Base-by-base conservation (phyloP, 2,113 vertebrate species). In the Spermophilus dauricus region DNA sequence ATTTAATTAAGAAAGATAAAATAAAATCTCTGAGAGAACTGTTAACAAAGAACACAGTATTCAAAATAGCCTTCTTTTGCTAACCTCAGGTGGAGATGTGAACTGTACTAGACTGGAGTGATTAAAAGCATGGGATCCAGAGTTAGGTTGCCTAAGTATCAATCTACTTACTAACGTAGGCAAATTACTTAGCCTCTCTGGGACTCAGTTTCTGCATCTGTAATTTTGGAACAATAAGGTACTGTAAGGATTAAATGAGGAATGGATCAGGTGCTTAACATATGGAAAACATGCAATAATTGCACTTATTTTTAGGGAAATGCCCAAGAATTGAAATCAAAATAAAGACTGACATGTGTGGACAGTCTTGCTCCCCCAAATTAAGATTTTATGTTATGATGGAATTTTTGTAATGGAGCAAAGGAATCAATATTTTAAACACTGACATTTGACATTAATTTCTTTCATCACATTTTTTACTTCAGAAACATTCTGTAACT, bases 381-480 rank as follows among this genome's bases (percentile, higher is more conserved):
- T 37, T 39, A 63, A 51, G 45, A 37, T 7, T 78, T 83, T 82
- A 83, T 8, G 32, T 20, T n/a, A 53, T 32, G 42, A 85, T 1
- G 7, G 20, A 87, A 80, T 18, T 67, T 53, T 13, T 58, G 20
- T 65, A 86, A 69, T 11, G 39, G 20, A 84, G 65, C 61, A 26
- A 5, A 83, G n/a, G 73, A 92, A 85, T 69, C 75, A 95, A 0
- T 56, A 78, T 77, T 91, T 80, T 80, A 77, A 86, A 94, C 37
- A 24, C 2, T 70, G 63, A 80, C 22, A 63, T 32, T 3, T 87
- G 56, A 63, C 28, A 51, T 53, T 45, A 51, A 89, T 48, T 24
- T 85, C 48, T 34, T 92, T 72, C 48, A 76, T 77, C 8, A 34
- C 39, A 72, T 22, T 77, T 34, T 45, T 30, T 45, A 84, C 63